A percentile compares a stretch with the other conserved stretches of the same genome.
phyloP scores from a whole-genome alignment of 1,140 invertebrate genomes.

The Cheumatopsyche charites region DNA sequence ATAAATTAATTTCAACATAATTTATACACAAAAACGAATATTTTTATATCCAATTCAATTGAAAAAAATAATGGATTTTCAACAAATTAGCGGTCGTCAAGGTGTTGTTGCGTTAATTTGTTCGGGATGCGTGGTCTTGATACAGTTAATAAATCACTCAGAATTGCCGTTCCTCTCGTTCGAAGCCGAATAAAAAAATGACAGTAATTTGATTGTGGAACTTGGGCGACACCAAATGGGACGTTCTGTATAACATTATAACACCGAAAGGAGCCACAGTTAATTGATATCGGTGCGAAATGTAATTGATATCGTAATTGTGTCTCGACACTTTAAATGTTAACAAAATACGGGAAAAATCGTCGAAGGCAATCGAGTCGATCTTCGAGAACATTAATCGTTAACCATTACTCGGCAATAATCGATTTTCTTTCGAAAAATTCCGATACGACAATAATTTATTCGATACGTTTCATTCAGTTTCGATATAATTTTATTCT shows the following conservation, averaged over 20 bases:
- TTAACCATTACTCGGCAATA: too few species aligned
- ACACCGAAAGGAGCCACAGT: background rate
- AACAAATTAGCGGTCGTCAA: slow-evolving; percentile 7
- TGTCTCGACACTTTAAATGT: background rate
- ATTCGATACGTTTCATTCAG: too few species aligned
- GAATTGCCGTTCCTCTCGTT: background rate
- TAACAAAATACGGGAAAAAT: background rate
- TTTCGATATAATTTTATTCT: too few species aligned
- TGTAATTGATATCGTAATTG: slow-evolving; percentile 34
- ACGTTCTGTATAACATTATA: slow-evolving; percentile 8
- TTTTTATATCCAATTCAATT: too few species aligned
- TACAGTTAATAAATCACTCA: slow-evolving; percentile 36
- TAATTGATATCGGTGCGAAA: slow-evolving; percentile 19
- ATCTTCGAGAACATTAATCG: too few species aligned
- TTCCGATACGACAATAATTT: too few species aligned
- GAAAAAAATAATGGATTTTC: too few species aligned
- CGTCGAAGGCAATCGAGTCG: too few species aligned
- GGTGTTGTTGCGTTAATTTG: slow-evolving; percentile 44
- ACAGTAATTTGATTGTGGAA: slow-evolving; percentile 33
- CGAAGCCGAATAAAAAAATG: background rate
- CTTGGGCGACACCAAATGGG: slow-evolving; percentile 28
- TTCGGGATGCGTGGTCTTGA: slow-evolving; percentile 40
- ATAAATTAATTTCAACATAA: too few species aligned
- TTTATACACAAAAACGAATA: too few species aligned
- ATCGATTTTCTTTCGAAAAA: too few species aligned